phyloP scores from a whole-genome alignment of 2,888 invertebrate genomes.

The Hydraecia micacea region DNA sequence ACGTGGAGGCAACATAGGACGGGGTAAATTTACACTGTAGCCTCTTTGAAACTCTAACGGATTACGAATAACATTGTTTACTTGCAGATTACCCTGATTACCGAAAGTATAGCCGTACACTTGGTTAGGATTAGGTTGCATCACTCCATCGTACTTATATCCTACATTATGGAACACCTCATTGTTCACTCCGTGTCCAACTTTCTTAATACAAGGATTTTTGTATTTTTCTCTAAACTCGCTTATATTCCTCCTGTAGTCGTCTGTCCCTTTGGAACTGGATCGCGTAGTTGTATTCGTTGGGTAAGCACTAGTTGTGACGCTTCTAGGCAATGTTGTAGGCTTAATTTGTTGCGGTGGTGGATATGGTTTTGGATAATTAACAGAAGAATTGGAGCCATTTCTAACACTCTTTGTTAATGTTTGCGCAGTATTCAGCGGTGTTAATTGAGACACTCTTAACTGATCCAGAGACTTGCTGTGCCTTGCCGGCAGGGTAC shows the following conservation, averaged over 20 bases:
- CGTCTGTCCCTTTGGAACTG: conserved; percentile 84
- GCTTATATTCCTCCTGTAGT: conserved; percentile 91
- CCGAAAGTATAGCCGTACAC: conserved; percentile 89
- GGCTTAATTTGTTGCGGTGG: conserved; percentile 86
- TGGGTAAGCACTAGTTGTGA: conserved; percentile 86
- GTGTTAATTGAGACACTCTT: conserved; percentile 89
- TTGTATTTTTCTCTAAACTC: conserved; percentile 92
- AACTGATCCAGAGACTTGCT: conserved; percentile 96
- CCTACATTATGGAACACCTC: conserved; percentile 87
- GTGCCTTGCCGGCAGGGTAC: conserved; percentile 92
- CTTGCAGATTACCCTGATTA: conserved; percentile 89
- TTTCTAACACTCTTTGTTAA: conserved; percentile 82
- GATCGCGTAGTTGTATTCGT: conserved; percentile 85
- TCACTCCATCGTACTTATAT: conserved; percentile 85
- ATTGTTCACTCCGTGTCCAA: conserved; percentile 82
- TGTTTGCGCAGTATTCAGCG: conserved; percentile 79
- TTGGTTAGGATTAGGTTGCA: conserved; percentile 86
- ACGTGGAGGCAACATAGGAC: conserved; percentile 91
- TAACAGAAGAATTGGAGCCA: conserved; percentile 85
- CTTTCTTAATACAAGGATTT: conserved; percentile 87
- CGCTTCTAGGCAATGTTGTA: conserved; percentile 87
- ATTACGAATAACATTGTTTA: conserved; percentile 89
- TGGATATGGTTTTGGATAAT: conserved; percentile 86
- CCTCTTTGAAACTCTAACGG: conserved; percentile 90
- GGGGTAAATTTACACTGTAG: conserved; percentile 90